Conservation (phyloP, 2,113 vertebrate species). For the Tylochromis polylepis region DNA sequence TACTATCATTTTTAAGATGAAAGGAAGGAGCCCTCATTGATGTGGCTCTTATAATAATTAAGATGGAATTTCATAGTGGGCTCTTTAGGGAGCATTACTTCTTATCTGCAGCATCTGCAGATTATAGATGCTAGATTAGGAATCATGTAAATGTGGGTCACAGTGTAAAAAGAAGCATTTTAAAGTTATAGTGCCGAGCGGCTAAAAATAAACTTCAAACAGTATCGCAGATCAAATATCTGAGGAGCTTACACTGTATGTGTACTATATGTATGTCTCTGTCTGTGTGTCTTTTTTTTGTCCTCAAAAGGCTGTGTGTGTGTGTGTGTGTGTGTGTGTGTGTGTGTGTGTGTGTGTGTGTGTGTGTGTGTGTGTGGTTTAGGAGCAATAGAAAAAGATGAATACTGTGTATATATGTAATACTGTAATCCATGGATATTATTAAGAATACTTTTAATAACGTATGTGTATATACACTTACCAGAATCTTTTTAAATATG, state of each 20-base stretch:
- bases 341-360: not conserved
- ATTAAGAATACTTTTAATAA: not conserved
- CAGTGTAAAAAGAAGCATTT: not conserved
- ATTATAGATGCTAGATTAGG: not conserved
- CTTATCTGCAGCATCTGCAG: not conserved
- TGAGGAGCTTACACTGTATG: not conserved
- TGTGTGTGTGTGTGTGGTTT: not conserved
- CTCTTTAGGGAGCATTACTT: not conserved
- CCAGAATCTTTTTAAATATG: fast-evolving
- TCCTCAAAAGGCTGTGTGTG: not conserved
- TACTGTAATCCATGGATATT: not conserved
- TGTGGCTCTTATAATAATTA: not conserved
- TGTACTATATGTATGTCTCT: not conserved
- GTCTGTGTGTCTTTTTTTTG: not conserved
- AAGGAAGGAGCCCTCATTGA: not conserved
- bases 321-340: not conserved
- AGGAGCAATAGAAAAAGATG: not conserved
- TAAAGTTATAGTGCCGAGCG: not conserved
- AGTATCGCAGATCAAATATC: not conserved
- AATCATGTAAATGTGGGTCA: not conserved
- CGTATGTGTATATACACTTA: too few species aligned
- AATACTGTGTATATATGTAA: not conserved
- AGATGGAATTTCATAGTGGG: fast-evolving
- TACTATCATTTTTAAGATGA: not conserved
- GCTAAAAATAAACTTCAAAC: conserved; percentile 29